Base-by-base conservation (phyloP, 2,113 vertebrate species). In the Calypte anna region DNA sequence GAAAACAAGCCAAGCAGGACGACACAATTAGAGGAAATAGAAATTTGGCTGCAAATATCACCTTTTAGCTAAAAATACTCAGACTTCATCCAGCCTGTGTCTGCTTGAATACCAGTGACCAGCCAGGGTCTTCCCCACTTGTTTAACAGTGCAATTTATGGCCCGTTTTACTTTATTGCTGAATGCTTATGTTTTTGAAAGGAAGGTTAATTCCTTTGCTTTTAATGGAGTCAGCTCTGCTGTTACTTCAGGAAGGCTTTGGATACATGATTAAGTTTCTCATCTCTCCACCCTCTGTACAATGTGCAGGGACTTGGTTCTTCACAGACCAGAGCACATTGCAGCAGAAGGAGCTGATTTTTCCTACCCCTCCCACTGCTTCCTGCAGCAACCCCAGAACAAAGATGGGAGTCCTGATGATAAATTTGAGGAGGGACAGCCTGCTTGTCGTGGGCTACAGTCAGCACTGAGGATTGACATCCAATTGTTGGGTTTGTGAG, bases 171-270 rank as follows among this genome's bases (percentile, higher is more conserved):
- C 91, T 91, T 95, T 80, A 77, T 28, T 88, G 88, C 82, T 57
- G 73, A 88, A 66, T 19, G 73, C 82, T 84, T 66, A 1, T 69
- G 83, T 70, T 90, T 96, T 75, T 62, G 77, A 88, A 90, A 75
- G 86, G 94, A 93, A 96, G 93, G 90, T 96, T 94, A 96, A 96
- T 95, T 90, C 86, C 76, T 86, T 38, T 24, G 68, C 76, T 94
- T 91, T 95, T 91, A 94, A 94, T 73, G 91, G 85, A 90, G 88
- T 74, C 40, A 61, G 79, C 85, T 61, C 9, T 62, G 85, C 82
- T 53, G 94, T 77, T 69, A 43, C 81, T 15, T 33, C 86, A 36
- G 82, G 1, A 63, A 59, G 84, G 91, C 91, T 86, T 14, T 54
- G 93, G 72, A 86, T 43, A 51, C 82, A 15, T 14, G 9, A 75